Evolutionary conservation across 2,888 invertebrate species (phyloP), one percentile per base, ranked within the genome.

Genomic region (Brenthis hecate): DNA sequence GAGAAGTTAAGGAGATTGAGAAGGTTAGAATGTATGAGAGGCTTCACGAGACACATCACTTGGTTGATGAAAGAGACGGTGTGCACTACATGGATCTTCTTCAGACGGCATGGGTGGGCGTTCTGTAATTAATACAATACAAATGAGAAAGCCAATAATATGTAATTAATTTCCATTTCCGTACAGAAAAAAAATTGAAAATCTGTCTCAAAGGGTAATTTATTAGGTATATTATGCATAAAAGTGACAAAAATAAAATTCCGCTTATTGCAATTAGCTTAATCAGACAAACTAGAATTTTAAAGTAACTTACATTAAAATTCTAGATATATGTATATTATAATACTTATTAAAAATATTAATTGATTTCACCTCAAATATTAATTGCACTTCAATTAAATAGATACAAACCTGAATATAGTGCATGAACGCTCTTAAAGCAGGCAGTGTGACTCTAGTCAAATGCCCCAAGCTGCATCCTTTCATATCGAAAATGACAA

Each of bases 401-500:
- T 11, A 43, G 28, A 6, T 56, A 81, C 79, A 71, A 78, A 95
- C 95, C 93, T 95, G 95, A 75, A 95, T 95, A 79, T 95, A 95
- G 72, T 92, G 83, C 94, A 95, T 95, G 79, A 95, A 95, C 2
- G 94, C 94, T 74, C 94, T 86, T 36, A 95, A 80, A 2, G 94
- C 94, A 0, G 95, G 94, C 64, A 95, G 79, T 57, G 94, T 95
- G 13, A 95, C 94, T 75, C 95, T 87, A 0, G 95, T 94, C 65
- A 95, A 81, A 81, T 95, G 95, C 0, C 95, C 95, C n/a, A 95
- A 83, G 56, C 93, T 93, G 74, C 95, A 94, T 19, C 95, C 94
- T 82, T 94, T 95, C 95, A 95, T 95, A 77, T 95, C 95, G 76
- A 95, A 95, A 71, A 95, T 91, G 43, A 95, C 94, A 65, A 95